These are phyloP conservation scores for Silurus asotus DNA, from an alignment of 2,113 vertebrate species.

Conservation along the genomic window DNA sequence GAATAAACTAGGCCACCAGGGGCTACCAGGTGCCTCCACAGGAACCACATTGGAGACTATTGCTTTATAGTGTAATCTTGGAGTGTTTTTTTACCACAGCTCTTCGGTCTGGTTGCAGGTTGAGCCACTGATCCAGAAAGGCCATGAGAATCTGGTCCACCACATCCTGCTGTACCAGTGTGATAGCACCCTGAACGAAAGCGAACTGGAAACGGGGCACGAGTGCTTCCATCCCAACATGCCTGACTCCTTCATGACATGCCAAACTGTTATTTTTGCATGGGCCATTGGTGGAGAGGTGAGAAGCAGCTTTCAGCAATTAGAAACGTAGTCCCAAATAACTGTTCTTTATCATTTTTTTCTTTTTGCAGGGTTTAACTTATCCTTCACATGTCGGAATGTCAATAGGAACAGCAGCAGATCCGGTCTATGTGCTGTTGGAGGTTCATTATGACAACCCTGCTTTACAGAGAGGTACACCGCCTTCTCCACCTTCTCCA, in stretches of 20 bases:
- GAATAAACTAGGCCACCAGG: not conserved
- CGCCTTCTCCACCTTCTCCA: not conserved
- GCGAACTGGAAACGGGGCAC: constrained; percentile 74
- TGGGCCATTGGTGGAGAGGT: constrained; percentile 91
- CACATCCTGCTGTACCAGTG: constrained; percentile 87
- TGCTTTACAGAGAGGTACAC: constrained; percentile 77
- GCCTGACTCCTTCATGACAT: constrained; percentile 83
- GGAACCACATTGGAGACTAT: not conserved
- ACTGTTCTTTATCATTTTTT: not conserved
- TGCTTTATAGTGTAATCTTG: not conserved
- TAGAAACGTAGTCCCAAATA: too few species aligned
- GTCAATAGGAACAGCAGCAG: constrained; percentile 78
- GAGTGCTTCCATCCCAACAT: constrained; percentile 89
- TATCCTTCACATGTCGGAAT: constrained; percentile 83
- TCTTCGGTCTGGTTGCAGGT: constrained; percentile 67
- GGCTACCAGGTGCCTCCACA: not conserved
- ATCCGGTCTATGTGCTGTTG: constrained; percentile 82
- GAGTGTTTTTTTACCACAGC: not conserved
- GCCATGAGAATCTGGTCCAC: constrained; percentile 82
- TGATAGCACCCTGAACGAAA: constrained; percentile 76
- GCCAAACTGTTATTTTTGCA: constrained; percentile 83
- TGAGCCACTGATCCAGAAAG: constrained; percentile 81
- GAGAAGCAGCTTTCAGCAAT: not conserved
- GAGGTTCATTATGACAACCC: constrained; percentile 88
- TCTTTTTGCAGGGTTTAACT: constrained; percentile 76